A percentile compares a stretch with the other conserved stretches of the same genome.
Evolutionary conservation across 2,888 invertebrate genomes (phyloP).

Genomic region (Heliconius cydno): DNA sequence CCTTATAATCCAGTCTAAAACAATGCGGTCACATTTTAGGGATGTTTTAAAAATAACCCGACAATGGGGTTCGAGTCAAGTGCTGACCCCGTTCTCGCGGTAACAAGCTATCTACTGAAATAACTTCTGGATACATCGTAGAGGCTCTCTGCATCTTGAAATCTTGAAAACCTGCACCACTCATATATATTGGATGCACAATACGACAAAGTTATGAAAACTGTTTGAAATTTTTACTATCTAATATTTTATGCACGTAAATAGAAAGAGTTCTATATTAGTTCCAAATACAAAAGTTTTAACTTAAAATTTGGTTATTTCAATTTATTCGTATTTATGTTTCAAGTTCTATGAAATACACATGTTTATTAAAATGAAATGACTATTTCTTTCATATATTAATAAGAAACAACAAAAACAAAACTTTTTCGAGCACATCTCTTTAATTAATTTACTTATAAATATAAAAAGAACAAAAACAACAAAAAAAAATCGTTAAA

Average conservation of each 20-base stretch:
- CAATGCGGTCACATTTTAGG: slow-evolving; percentile 34
- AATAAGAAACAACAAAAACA: no score
- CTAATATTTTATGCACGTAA: slow-evolving; percentile 3
- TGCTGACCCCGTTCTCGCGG: slow-evolving; percentile 36
- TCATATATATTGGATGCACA: slow-evolving; percentile 17
- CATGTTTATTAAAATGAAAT: not conserved
- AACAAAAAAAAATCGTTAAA: no score
- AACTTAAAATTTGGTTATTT: no score
- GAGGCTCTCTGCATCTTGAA: slow-evolving; percentile 25
- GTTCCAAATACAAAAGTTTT: not conserved
- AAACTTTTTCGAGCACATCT: not conserved
- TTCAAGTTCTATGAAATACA: no score
- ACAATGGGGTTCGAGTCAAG: slow-evolving; percentile 42
- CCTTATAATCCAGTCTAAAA: slow-evolving; percentile 17
- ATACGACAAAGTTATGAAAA: slow-evolving; percentile 22
- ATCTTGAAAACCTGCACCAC: slow-evolving; percentile 4
- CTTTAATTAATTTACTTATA: no score
- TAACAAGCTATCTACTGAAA: slow-evolving; percentile 28
- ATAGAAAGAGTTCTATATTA: not conserved
- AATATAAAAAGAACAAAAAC: not conserved
- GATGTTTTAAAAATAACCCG: slow-evolving; percentile 40
- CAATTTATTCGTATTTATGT: no score
- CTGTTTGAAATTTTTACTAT: slow-evolving; percentile 3
- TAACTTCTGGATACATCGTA: slow-evolving; percentile 27
- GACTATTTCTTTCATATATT: not conserved